Evolutionary conservation across 2,888 invertebrate genomes (phyloP), one percentile per base, ranked within the genome.

Genomic region (Cremastinae sp.): DNA sequence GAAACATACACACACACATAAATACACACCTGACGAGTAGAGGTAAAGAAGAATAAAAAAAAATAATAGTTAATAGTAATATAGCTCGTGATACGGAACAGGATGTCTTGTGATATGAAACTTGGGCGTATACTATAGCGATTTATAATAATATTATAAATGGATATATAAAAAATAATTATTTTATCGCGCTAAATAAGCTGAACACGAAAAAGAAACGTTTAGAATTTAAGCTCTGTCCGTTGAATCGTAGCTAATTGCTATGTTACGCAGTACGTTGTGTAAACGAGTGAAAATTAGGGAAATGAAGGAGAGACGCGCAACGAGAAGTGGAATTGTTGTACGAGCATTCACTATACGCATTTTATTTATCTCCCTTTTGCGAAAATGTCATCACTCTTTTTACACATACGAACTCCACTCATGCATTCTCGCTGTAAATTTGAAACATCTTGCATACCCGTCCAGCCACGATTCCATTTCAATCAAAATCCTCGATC

Each of bases 41-140:
- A 68, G 54, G 20, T 8, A 43, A n/a, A 62, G n/a, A 45, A 59
- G 22, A 56, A 72, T 20, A 64, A 28, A 14, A 58, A 56, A 38
- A 9, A 53, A 7, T 74, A 72, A 61, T 65, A 54, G 65, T 28
- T 54, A 51, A 45, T 75, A 78, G 74, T 68, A 77, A 72, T 79
- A 79, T 80, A 80, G 83, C 80, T 83, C 83, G 85, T 85, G 85
- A 86, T 85, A 86, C 82, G 81, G 82, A 84, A 83, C 83, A 83
- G 82, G 82, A 85, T 86, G 84, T 84, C 82, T 86, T 87, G 79
- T 78, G 79, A 81, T 82, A 81, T 78, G 78, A 80, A 78, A 78
- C 72, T 78, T 79, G 81, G 84, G 66, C 79, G 83, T 84, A 84
- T 78, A 78, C 72, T 73, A 75, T 75, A 78, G 69, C 71, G 71